Base-by-base conservation (phyloP, 2,888 invertebrate species). In the Vanessa cardui region DNA sequence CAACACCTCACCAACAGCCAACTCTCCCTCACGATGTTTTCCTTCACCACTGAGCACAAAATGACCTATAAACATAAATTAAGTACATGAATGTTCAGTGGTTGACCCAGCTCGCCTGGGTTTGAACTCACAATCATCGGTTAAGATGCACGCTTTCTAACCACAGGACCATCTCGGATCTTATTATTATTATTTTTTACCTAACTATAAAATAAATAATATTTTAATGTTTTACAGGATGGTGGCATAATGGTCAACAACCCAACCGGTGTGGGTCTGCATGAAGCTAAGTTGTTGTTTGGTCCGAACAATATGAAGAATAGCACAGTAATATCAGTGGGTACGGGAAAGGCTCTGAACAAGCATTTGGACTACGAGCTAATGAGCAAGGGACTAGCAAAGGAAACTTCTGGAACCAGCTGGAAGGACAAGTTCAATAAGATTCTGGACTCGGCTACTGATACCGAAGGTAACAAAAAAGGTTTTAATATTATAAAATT, bases 211-310 rank as follows among this genome's bases (percentile, higher is more conserved):
- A 31, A 7, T 2, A 15, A 54, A 6, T 9, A 12, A 60, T 61
- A 4, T n/a, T 20, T 59, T 15, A 16, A 26, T 49, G 52, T 68
- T 54, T 44, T 64, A 9, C 76, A 95, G 95, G 97, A 97, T 88
- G 96, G 96, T 72, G 98, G 98, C 39, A 95, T 98, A 77, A 90
- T 97, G 84, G 95, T 96, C 15, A 98, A 98, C 90, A 98, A 98
- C 88, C 98, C 98, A 0, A 95, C 97, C 15, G 97, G 97, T 3
- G 95, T 98, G 8, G 98, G 97, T 0, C 93, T 98, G 54, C 98
- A 98, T 82, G 98, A 98, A 89, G 96, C 97, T 0, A 95, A 95
- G 75, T 93, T 96, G 46, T 86, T 98, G 58, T 98, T 96, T 96
- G 98, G 98, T 0, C 93, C 95, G 50, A 94, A 92, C 68, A 93